Base-by-base conservation (phyloP, 2,797 vertebrate species). In the Galaxias olidus region DNA sequence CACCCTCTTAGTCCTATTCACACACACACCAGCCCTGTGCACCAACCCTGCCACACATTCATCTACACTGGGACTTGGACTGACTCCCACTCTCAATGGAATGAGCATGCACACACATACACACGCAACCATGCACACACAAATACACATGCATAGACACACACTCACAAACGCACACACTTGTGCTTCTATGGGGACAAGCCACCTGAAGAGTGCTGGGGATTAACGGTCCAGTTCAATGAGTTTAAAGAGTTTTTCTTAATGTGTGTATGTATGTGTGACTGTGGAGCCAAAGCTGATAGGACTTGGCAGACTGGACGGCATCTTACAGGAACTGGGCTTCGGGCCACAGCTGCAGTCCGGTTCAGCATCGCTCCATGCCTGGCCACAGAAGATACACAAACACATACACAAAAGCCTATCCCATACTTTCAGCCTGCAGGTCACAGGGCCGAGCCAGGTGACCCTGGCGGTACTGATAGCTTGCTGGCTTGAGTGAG, bases 191-290 rank as follows among this genome's bases (percentile, higher is more conserved):
- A 81, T 84, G 78, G 84, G 84, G 80, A 91, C 69, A 47, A 86
- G 85, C 86, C 86, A 89, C 89, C 89, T 91, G 88, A 89, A 81
- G 88, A 90, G 88, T 51, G 40, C 59, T 69, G 69, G 66, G 81
- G 84, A 90, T 90, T 90, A 89, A 80, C 78, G 46, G 78, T 79
- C 79, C 63, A 73, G 82, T 87, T 90, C 83, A 89, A 87, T 91
- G 76, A 75, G 73, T 76, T 70, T 80, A 74, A 74, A 80, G 67
- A 72, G 76, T 49, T 52, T 44, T 12, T 63, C 20, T 20, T 64
- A 43, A 41, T 59, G 57, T 59, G 43, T 46, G 57, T 59, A 42
- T 46, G 57, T 46, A 10, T 47, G 52, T 20, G 53, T 48, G 55
- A 40, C 30, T 30, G 44, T 64, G 62, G 40, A 9, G n/a, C 30